A percentile compares a stretch with the other conserved stretches of the same genome.
Conservation (phyloP, 35 echinoderm and acorn worm genomes). For the Ptychodera flava region DNA sequence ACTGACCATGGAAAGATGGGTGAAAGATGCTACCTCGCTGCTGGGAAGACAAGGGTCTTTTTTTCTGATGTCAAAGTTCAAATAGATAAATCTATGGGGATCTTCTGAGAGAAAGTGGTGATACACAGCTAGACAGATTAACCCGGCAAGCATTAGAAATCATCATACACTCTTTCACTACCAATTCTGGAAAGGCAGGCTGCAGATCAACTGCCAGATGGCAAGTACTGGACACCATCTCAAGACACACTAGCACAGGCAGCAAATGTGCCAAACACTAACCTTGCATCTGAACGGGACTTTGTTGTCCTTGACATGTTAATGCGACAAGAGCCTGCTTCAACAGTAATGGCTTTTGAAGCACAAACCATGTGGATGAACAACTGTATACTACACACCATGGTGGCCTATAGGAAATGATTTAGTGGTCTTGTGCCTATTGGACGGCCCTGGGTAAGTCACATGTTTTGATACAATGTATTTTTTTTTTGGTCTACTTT, state of each 20-base stretch:
- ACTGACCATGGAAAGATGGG: slow-evolving; percentile 13
- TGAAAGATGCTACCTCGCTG: not conserved
- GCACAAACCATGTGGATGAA: slow-evolving; percentile 55
- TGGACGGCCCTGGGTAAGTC: too few species aligned
- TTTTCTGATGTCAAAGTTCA: not conserved
- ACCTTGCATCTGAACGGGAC: slow-evolving; percentile 38
- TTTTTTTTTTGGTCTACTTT: too few species aligned
- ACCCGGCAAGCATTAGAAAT: slow-evolving; percentile 49
- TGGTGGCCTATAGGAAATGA: too few species aligned
- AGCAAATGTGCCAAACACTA: slow-evolving; percentile 35
- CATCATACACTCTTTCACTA: slow-evolving; percentile 37
- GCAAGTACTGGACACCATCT: slow-evolving; percentile 37
- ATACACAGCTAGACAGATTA: slow-evolving; percentile 32
- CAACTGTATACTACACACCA: slow-evolving; percentile 12
- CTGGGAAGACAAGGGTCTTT: not conserved
- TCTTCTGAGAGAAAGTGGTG: not conserved
- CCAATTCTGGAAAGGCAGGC: slow-evolving; percentile 38
- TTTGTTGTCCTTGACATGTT: slow-evolving; percentile 49
- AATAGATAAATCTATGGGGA: not conserved
- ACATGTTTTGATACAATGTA: too few species aligned
- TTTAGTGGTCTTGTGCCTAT: too few species aligned
- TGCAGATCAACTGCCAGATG: slow-evolving; percentile 63
- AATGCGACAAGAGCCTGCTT: slow-evolving; percentile 46
- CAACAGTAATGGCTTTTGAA: slow-evolving; percentile 23
- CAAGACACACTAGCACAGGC: slow-evolving; percentile 4